A percentile compares a stretch with the other conserved stretches of the same genome.
Conservation (phyloP, 2,888 invertebrate genomes). For the Lymantria dispar region DNA sequence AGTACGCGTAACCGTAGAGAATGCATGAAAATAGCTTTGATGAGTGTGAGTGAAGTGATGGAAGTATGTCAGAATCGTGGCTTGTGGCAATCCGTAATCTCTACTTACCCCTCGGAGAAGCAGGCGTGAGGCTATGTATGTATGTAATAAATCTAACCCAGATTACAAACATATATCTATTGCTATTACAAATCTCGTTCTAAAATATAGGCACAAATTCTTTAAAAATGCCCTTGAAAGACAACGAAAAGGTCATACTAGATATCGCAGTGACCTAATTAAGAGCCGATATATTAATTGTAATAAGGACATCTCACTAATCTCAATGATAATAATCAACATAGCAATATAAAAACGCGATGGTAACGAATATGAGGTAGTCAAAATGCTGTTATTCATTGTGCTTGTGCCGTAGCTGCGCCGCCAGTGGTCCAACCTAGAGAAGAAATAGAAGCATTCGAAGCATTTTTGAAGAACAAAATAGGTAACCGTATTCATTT, state of each 20-base stretch:
- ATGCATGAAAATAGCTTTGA: no score
- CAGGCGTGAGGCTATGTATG: no score
- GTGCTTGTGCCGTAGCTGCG: constrained; percentile 31
- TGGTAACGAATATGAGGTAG: not conserved
- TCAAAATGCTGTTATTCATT: constrained; percentile 31
- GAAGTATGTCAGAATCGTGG: no score
- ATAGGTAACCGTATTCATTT: constrained; percentile 30
- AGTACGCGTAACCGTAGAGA: no score
- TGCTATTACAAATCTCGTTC: no score
- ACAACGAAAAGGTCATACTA: no score
- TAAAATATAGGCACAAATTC: not conserved
- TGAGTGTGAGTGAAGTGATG: no score
- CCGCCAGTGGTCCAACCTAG: constrained; percentile 40
- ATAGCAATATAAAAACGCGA: not conserved
- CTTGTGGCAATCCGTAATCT: no score
- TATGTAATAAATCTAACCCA: no score
- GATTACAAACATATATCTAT: not conserved
- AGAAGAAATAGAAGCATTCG: constrained; percentile 45
- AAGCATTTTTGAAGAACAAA: constrained; percentile 43
- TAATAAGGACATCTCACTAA: not conserved
- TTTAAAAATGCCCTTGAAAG: no score
- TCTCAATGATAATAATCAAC: not conserved
- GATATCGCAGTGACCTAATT: not conserved
- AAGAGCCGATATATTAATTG: not conserved
- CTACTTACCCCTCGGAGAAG: no score